Evolutionary conservation across 2,888 invertebrate species (phyloP).

Genomic region (Steinernema carpocapsae): DNA sequence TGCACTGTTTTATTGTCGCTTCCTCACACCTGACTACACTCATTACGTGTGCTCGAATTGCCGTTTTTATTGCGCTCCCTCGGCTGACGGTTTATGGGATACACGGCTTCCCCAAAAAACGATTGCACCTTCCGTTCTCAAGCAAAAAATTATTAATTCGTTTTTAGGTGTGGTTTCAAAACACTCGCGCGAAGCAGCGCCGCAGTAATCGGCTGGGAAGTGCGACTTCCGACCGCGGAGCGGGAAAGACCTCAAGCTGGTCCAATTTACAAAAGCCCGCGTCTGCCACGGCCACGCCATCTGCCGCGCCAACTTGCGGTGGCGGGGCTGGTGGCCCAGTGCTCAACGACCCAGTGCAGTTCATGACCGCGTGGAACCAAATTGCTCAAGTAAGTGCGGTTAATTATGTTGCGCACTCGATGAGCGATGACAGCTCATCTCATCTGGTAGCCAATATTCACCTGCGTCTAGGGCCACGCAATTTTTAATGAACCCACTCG

Average conservation of each 20-base stretch:
- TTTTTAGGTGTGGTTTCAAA: slow-evolving; percentile 91
- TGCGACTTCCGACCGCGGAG: slow-evolving; percentile 24
- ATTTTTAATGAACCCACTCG: no score
- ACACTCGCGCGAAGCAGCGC: slow-evolving; percentile 79
- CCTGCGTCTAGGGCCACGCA: no score
- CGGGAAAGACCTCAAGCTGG: slow-evolving; percentile 8
- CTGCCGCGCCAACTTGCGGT: slow-evolving; percentile 5
- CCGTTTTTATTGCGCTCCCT: slow-evolving; percentile 27
- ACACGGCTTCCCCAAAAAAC: background rate
- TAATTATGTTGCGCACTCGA: slow-evolving; percentile 32
- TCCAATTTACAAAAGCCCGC: slow-evolving; percentile 18
- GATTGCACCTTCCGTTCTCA: background rate
- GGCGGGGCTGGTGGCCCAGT: slow-evolving; percentile 24
- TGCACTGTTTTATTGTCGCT: slow-evolving; percentile 34
- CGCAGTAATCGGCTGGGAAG: slow-evolving; percentile 64
- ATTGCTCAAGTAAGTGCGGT: slow-evolving; percentile 35
- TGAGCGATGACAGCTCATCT: background rate
- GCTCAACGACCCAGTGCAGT: slow-evolving; percentile 43
- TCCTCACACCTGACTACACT: slow-evolving; percentile 34
- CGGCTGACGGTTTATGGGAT: slow-evolving; percentile 8
- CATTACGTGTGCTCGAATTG: slow-evolving; percentile 31
- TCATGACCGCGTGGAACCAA: slow-evolving; percentile 57
- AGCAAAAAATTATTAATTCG: slow-evolving; percentile 28
- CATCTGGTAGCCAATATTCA: no score
- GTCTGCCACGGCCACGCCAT: background rate